Evolutionary conservation across 2,888 invertebrate species (phyloP), one percentile per base, ranked within the genome.

Genomic region (Perizoma affinitatum): DNA sequence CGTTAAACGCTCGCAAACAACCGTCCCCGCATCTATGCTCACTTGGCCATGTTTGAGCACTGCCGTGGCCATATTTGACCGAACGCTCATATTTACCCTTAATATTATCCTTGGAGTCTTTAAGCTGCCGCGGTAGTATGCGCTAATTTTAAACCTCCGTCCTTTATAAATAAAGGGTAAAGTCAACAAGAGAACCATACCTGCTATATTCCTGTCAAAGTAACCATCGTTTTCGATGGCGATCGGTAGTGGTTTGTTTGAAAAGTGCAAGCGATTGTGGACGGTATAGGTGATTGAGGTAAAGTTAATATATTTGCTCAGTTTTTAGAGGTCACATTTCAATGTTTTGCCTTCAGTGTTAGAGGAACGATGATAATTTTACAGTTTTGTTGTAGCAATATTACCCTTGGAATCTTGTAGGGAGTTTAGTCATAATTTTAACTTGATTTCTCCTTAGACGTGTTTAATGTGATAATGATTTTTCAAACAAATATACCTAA

Each of bases 111-210:
- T 61, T 65, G 57, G 66, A 59, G 71, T 81, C 84, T 87, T 87
- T 83, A 78, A 70, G 70, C 69, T 57, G 79, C 90, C 90, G 90
- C 90, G 81, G 90, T 90, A 90, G 90, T 76, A 88, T 79, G 75
- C 78, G 90, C 90, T 90, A 90, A 90, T 88, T 88, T 80, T 56
- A 70, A 76, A 75, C 80, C 74, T 65, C 75, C 78, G 80, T 90
- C 90, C 90, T 90, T 79, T 64, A 71, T 83, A 89, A 90, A 90
- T 79, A 90, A 63, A 63, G 63, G 66, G 65, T 11, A 75, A 78
- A 84, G 82, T 76, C 80, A 88, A 88, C 86, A 88, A 54, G 53
- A 7, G 45, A 42, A 44, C 67, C 56, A 33, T 66, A 67, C 54
- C 51, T 57, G 41, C 54, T 49, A 67, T 43, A 63, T 40, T 57